Percentiles rank a stretch among this genome's conserved stretches.
phyloP scores from a whole-genome alignment of 2,113 vertebrate genomes.

The Tor tambroides region DNA sequence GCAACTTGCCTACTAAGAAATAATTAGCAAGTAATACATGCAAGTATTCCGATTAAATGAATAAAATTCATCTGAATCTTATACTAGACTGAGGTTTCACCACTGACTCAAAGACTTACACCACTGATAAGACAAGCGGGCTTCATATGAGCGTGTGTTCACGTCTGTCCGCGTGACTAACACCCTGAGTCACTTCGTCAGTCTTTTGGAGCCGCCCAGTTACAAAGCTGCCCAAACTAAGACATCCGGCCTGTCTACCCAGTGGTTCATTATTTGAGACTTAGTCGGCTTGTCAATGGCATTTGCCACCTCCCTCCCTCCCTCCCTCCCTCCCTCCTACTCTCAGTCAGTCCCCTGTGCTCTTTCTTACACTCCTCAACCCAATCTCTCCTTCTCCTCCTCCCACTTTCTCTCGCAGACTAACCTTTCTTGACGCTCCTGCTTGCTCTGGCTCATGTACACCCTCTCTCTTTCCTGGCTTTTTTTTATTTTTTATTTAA shows the following conservation, averaged over 20 bases:
- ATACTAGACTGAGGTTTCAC: not conserved
- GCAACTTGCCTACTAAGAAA: too few relatives aligned
- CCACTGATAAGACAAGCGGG: not conserved
- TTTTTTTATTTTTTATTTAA: not conserved
- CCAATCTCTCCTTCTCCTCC: not conserved
- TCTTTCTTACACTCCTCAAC: not conserved
- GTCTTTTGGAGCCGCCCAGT: constrained; percentile 2
- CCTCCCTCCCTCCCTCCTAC: not conserved
- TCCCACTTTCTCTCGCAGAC: not conserved
- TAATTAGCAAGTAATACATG: too few relatives aligned
- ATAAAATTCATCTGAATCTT: not conserved
- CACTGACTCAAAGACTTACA: constrained; percentile 10
- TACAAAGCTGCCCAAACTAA: constrained; percentile 55
- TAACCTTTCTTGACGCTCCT: not conserved
- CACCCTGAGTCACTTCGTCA: constrained; percentile 47
- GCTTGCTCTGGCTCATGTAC: not conserved
- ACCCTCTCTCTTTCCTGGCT: not conserved
- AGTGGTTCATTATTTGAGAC: constrained; percentile 42
- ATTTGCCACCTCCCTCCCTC: constrained; percentile 29
- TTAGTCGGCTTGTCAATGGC: constrained; percentile 38
- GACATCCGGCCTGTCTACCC: constrained; percentile 43
- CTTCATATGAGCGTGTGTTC: not conserved
- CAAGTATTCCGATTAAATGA: not conserved
- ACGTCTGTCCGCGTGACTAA: constrained; percentile 50
- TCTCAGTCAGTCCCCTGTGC: not conserved